Base-by-base conservation (phyloP, 2,888 invertebrate species). In the Slavum lentiscoides region DNA sequence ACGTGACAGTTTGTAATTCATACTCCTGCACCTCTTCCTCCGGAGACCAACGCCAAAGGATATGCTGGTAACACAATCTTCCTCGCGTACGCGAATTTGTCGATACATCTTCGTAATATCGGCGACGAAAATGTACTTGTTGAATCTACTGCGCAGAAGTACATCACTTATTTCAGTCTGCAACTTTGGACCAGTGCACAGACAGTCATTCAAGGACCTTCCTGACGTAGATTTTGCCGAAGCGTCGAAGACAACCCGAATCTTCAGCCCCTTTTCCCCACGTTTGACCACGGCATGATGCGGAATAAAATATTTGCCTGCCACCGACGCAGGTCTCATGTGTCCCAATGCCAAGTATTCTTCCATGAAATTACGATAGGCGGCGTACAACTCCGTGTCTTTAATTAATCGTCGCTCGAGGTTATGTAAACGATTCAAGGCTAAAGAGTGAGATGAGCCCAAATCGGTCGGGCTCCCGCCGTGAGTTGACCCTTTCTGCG, bases 31-130 rank as follows among this genome's bases (percentile, higher is more conserved):
- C 85, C 11, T 85, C 82, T 8, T 82, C 72, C 23, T 83, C 83
- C 49, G 83, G 49, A 8, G 83, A 77, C 49, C 85, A 75, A 49
- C 55, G 62, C 86, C 86, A 87, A 6, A 87, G 64, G 6, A 87
- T 86, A 11, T 84, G 82, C 68, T 86, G 86, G 19, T 85, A 83
- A 84, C 53, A 30, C 84, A 73, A 69, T 87, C 85, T 4, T 83
- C 82, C 0, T 82, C 73, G n/a, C 21, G 30, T 17, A 82, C 39
- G 1, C 39, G 11, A 1, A 85, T 59, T 66, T 84, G 84, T 9
- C 86, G 83, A 82, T 85, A 86, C 85, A 86, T 86, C 82, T 87
- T 86, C 21, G 83, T 84, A 17, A 87, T 85, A 68, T 87, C 86
- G 0, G 85, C 85, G 9, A 84, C 84, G 19, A 87, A 83, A 0